A percentile compares a stretch with the other conserved stretches of the same genome.
Evolutionary conservation across 2,113 vertebrate genomes (phyloP).

Genomic region (Chaetorhynchus papuensis): DNA sequence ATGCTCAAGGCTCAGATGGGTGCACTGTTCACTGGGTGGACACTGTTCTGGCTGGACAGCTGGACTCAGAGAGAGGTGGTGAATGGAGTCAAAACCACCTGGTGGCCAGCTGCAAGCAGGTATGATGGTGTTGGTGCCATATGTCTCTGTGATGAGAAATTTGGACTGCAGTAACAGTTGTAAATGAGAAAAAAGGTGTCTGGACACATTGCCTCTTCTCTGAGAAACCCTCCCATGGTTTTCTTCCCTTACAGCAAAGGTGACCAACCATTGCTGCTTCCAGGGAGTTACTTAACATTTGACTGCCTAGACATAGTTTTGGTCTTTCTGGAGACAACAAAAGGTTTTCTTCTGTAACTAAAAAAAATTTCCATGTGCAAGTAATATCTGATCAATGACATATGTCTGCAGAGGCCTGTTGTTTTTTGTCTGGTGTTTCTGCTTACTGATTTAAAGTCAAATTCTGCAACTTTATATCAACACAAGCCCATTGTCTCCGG

Average conservation of each 20-base stretch:
- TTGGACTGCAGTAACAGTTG: not conserved
- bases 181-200: not conserved
- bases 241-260: not conserved
- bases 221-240: not conserved
- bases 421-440: not conserved
- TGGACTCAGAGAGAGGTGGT: not conserved
- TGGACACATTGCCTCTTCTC: not conserved
- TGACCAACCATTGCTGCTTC: not conserved
- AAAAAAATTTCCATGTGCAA: constrained; percentile 33
- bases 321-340: not conserved
- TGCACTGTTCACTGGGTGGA: not conserved
- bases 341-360: not conserved
- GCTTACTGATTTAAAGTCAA: not conserved
- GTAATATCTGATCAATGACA: constrained; percentile 24
- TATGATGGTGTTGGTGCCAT: not conserved
- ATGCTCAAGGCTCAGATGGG: not conserved
- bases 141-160: not conserved
- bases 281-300: not conserved
- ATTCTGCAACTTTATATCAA: constrained; percentile 23
- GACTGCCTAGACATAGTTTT: not conserved
- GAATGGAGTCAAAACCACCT: not conserved
- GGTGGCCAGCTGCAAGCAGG: not conserved
- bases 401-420: not conserved
- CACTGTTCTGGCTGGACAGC: not conserved
- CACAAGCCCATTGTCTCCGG: not conserved